phyloP scores from a whole-genome alignment of 92 coral and sea anemone genomes.

The Phenganax subtilis region DNA sequence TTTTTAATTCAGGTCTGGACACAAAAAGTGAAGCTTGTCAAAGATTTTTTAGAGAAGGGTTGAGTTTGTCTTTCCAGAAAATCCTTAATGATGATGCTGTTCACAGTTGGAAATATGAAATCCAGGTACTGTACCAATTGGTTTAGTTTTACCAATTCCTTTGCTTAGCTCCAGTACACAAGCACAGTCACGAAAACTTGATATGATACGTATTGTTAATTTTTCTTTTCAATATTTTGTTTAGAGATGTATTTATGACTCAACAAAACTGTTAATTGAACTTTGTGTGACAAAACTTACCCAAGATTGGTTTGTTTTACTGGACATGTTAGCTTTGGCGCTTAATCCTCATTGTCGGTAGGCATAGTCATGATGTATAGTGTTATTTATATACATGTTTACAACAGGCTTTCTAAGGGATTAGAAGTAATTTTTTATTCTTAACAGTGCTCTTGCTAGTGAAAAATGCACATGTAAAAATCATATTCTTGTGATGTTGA shows the following conservation, averaged over 20 bases:
- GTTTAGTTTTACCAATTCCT: background rate
- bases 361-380: background rate
- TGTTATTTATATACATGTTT: background rate
- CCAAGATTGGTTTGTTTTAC: conserved; percentile 97
- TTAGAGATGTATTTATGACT: conserved; percentile 91
- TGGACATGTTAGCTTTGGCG: conserved; percentile 77
- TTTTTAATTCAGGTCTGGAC: conserved; percentile 56
- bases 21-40: conserved; percentile 95
- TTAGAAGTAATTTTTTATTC: too few relatives aligned
- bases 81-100: conserved; percentile 98
- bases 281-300: conserved; percentile 81
- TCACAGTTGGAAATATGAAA: conserved; percentile 98
- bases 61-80: conserved; percentile 90
- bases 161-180: too few relatives aligned
- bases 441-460: too few relatives aligned
- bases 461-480: too few relatives aligned
- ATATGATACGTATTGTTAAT: background rate
- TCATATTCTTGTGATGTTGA: too few relatives aligned
- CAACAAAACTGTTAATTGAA: conserved; percentile 84
- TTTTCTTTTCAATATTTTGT: background rate
- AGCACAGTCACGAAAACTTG: too few relatives aligned
- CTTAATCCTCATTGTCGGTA: conserved; percentile 64
- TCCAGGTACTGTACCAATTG: conserved; percentile 63
- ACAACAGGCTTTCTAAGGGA: background rate
- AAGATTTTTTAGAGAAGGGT: conserved; percentile 90